Evolutionary conservation across 2,888 invertebrate genomes (phyloP), one percentile per base, ranked within the genome.

Genomic region (Euzetes globulus): DNA sequence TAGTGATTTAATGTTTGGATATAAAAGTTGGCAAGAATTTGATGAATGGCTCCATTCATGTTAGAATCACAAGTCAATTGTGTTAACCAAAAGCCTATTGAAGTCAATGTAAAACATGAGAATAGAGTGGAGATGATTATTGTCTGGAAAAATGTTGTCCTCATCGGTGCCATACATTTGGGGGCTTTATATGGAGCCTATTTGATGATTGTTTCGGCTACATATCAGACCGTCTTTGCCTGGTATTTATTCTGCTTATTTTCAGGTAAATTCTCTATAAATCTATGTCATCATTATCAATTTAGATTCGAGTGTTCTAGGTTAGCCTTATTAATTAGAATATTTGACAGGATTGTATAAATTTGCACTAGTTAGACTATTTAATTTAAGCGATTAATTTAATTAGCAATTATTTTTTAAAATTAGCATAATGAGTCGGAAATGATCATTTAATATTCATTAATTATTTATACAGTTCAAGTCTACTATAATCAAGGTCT

Each of bases 211-310:
- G 25, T 27, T 9, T 22, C 70, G 1, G 70, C 70, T 47, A 45
- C 45, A 70, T 70, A 47, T 70, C 70, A 70, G 17, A 47, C 70
- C 13, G 70, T 70, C 13, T 11, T 47, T 1, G 70, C 47, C 1
- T 70, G 70, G 70, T 70, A 47, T 37, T 27, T 19, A 7, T 70
- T 70, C 17, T 70, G 15, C 25, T 19, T 70, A 19, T 25, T 41
- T 41, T 70, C 70, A 17, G 70, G 70, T 70, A 70, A 33, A n/a
- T n/a, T n/a, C n/a, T n/a, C n/a, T n/a, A n/a, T n/a, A n/a, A n/a
- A n/a, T n/a, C n/a, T n/a, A n/a, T n/a, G n/a, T n/a, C n/a, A n/a
- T n/a, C n/a, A n/a, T n/a, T n/a, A n/a, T n/a, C n/a, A n/a, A n/a
- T n/a, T n/a, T n/a, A n/a, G n/a, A n/a, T n/a, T n/a, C n/a, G n/a